Base-by-base conservation (phyloP, 2,797 vertebrate genomes). In the Arnoldichthys spilopterus region DNA sequence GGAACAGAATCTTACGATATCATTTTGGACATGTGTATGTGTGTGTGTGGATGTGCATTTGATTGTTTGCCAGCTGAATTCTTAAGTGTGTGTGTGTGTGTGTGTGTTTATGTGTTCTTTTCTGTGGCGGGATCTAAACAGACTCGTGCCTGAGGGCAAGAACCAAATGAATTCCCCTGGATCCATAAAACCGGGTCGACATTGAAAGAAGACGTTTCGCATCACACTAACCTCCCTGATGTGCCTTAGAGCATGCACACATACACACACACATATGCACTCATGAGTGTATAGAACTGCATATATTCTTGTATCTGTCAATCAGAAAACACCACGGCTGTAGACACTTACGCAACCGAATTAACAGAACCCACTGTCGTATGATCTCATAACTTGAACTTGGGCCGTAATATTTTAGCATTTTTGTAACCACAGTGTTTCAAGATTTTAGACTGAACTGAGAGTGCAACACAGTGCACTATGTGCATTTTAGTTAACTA, bases 291-390 rank as follows among this genome's bases (percentile, higher is more conserved):
- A 32, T 40, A 37, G 54, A 85, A 82, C 40, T 82, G 59, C 81
- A 82, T 81, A 78, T 72, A 80, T 76, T 64, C 54, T 63, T 72
- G 62, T 81, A 78, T 72, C 74, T 77, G 78, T 64, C 85, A 82
- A 45, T 90, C 85, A 87, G 75, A 70, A 16, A 34, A 78, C 76
- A 83, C 75, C 54, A 62, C 68, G 71, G 68, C 37, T 6, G 72
- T 81, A 24, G 76, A 51, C 79, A 76, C 70, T 93, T 91, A 89
- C 40, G 71, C 84, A 92, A 91, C 13, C 26, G 30, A 26, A 12
- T 53, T 69, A 69, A 53, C 15, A 15, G 67, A 69, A 30, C 47
- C 45, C 32, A 32, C 51, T 53, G 51, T 12, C 12, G 66, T 49
- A 18, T 2, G 24, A 30, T 45, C 24, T 64, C 2, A 34, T 20